Conservation (phyloP, 2,797 vertebrate genomes). For the Sebastes melanostomus region DNA sequence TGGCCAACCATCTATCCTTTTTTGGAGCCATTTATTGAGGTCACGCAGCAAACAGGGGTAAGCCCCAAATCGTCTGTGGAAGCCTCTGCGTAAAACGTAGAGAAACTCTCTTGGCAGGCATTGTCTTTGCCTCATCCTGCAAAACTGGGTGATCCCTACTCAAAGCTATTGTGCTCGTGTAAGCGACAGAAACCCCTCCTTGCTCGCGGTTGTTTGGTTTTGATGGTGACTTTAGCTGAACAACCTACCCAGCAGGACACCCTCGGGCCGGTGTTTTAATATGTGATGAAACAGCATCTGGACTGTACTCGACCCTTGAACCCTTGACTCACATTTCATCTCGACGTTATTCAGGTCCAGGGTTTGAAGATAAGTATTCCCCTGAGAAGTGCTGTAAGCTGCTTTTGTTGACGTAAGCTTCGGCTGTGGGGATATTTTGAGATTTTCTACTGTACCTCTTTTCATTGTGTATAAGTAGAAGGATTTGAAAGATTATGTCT, state of each 20-base stretch:
- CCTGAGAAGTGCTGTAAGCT: constrained; percentile 53
- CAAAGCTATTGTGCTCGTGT: constrained; percentile 25
- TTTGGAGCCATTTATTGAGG: background rate
- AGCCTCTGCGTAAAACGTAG: constrained; percentile 3
- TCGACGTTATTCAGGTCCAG: constrained; percentile 42
- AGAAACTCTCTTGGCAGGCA: constrained; percentile 30
- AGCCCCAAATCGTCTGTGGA: constrained; percentile 17
- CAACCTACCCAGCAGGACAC: constrained; percentile 42
- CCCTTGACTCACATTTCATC: constrained; percentile 47
- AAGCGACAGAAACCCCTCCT: constrained; percentile 29
- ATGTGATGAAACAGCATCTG: constrained; percentile 53
- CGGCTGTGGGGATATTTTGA: constrained; percentile 33
- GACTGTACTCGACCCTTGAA: constrained; percentile 15
- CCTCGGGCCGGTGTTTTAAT: constrained; percentile 17
- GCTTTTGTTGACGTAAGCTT: constrained; percentile 63
- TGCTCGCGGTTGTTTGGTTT: constrained; percentile 14
- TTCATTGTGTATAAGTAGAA: constrained; percentile 46
- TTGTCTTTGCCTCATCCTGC: constrained; percentile 37
- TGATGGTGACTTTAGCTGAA: constrained; percentile 57
- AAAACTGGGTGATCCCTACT: constrained; percentile 39
- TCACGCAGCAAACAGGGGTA: constrained; percentile 16
- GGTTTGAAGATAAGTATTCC: constrained; percentile 44
- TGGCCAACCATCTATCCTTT: background rate
- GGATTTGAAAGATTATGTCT: constrained; percentile 65
- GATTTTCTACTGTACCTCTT: constrained; percentile 48